phyloP scores from a whole-genome alignment of 2,888 invertebrate genomes.

The Drosophila kanekoi region DNA sequence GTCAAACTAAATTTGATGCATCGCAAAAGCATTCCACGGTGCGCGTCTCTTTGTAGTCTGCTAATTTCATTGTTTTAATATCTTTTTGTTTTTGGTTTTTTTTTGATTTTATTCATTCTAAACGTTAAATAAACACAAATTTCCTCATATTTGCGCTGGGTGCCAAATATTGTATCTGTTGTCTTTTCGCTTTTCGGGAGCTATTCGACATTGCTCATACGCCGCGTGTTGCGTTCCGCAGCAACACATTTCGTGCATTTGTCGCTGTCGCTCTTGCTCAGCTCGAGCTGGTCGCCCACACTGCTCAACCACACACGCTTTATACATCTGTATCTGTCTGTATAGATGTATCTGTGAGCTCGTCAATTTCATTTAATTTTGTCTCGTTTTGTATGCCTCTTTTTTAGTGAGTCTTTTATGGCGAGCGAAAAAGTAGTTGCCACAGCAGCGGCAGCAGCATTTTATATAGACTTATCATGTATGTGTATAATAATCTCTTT shows the following conservation, averaged over 20 bases:
- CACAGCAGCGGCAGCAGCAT: constrained; percentile 28
- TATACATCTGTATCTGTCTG: background rate
- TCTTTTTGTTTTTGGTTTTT: constrained; percentile 4
- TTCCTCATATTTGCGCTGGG: constrained; percentile 38
- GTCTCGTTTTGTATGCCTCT: constrained; percentile 35
- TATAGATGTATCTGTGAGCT: constrained; percentile 7
- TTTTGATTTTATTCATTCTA: constrained; percentile 15
- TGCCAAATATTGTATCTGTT: constrained; percentile 25
- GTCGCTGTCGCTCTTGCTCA: constrained; percentile 49
- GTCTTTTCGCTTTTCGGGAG: background rate
- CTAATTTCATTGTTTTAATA: constrained; percentile 12
- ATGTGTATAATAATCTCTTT: background rate
- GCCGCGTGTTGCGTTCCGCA: constrained; percentile 35
- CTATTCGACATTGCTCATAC: constrained; percentile 48
- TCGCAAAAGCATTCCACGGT: constrained; percentile 2
- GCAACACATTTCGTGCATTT: constrained; percentile 39
- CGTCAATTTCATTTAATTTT: constrained; percentile 75
- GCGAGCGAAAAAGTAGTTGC: constrained; percentile 45
- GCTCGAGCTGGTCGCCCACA: constrained; percentile 50
- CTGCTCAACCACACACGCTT: constrained; percentile 3
- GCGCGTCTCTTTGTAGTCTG: constrained; percentile 9
- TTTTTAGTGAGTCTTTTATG: constrained; percentile 44
- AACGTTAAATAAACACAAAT: constrained; percentile 30
- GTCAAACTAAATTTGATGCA: background rate
- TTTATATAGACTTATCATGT: constrained; percentile 20